Evolutionary conservation across 2,888 invertebrate genomes (phyloP).

Genomic region (Drosophila hawaiiensis): DNA sequence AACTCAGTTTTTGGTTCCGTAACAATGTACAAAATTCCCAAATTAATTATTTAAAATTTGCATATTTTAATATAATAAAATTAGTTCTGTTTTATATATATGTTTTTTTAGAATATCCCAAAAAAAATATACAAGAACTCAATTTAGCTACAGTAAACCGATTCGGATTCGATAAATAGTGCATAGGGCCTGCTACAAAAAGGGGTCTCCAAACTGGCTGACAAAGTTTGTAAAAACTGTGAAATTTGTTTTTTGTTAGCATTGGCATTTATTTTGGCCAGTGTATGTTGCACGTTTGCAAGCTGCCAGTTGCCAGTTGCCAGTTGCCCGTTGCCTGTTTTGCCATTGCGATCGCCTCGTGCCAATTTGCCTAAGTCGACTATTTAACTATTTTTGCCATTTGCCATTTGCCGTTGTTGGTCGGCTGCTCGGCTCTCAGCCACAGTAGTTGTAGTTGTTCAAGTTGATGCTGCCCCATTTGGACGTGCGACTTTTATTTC

Average conservation of each 20-base stretch:
- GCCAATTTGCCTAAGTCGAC: slow-evolving; percentile 79
- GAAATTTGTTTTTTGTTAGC: not conserved
- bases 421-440: slow-evolving; percentile 34
- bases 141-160: not conserved
- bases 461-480: slow-evolving; percentile 70
- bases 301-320: not conserved
- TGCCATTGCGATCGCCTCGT: slow-evolving; percentile 49
- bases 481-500: slow-evolving; percentile 56
- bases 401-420: slow-evolving; percentile 42
- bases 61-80: not conserved
- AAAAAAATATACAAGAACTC: not conserved
- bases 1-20: not conserved
- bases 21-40: not conserved
- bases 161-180: not conserved
- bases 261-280: not conserved
- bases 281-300: slow-evolving; percentile 15
- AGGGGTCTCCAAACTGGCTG: not conserved
- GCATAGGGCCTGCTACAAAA: not conserved
- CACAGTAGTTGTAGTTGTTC: slow-evolving; percentile 12
- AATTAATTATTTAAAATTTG: not conserved
- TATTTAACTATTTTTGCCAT: slow-evolving; percentile 76
- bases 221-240: not conserved
- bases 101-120: not conserved
- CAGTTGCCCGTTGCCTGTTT: slow-evolving; percentile 11
- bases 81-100: not conserved